Base-by-base conservation (phyloP, 2,797 vertebrate genomes). In the Cynopterus sphinx region DNA sequence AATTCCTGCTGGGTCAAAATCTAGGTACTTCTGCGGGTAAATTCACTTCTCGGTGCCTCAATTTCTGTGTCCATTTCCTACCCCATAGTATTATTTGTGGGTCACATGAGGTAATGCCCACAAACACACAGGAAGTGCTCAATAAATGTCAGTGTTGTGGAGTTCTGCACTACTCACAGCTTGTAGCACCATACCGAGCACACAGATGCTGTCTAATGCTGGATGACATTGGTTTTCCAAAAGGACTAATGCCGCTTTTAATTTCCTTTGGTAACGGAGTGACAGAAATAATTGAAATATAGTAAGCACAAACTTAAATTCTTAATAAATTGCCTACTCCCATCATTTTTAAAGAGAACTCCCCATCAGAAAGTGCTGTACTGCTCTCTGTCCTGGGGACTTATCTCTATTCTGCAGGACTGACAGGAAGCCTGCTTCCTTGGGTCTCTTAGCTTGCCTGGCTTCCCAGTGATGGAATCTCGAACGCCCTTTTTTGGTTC, bases 151-250 rank as follows among this genome's bases (percentile, higher is more conserved):
- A 51, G 24, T 41, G 70, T 57, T n/a, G 17, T 49, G 75, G 36
- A 73, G 9, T 67, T 78, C 86, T 68, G 31, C 2, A 22, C 41
- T 51, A 4, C 0, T 36, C 28, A 4, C 5, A 11, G 51, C 21
- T 31, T 2, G 15, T 17, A 41, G 16, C 15, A 5, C 1, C 11
- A 63, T 3, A 4, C 19, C 0, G 4, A 33, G 39, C 19, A 21
- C 15, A 17, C 36, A 43, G 33, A 55, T 33, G 10, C 6, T 22
- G 39, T 22, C 36, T 36, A 1, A 24, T 9, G 17, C 12, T 24
- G n/a, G 61, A n/a, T 33, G 53, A 36, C 11, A 31, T 21, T 13
- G 28, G 24, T 19, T 93, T 81, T 75, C 83, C 73, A 85, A 79
- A n/a, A 75, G 77, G 53, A 55, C n/a, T 75, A 33, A 81, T 59